Evolutionary conservation across 2,797 vertebrate genomes (phyloP), one percentile per base, ranked within the genome.

Genomic region (Sebastes goodei): DNA sequence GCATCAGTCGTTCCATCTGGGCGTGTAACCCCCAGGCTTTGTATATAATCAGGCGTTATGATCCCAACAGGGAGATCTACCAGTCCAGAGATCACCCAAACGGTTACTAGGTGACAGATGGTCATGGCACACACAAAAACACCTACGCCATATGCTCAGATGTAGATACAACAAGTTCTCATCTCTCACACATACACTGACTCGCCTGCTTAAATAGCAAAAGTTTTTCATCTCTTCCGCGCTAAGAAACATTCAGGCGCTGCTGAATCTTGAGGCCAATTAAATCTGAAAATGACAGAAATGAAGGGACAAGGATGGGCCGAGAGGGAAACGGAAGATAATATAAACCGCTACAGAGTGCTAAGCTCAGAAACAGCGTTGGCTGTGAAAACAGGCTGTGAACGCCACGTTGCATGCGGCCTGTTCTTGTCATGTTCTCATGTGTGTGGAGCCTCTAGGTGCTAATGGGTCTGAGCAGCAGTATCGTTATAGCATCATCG

Each of bases 71-170:
- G 85, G 86, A 87, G 68, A 87, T 87, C 78, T 86, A 90, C 86
- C 81, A 65, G 63, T 46, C 23, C 9, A 86, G 79, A 86, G 87
- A 91, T 90, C 88, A 86, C 53, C 71, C 78, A 83, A 88, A 91
- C 83, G 57, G 85, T 92, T 90, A 85, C 85, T 87, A 84, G 83
- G 84, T 90, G 88, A 94, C 95, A 95, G 93, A 94, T 95, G 93
- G 93, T 85, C 83, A 80, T 75, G 88, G 79, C 74, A 81, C 71
- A 84, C 32, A 63, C n/a, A 63, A n/a, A 62, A 30, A 61, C 29
- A 6, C 27, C 83, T 76, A 59, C 82, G 76, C 85, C 93, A 94
- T 94, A 94, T 95, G 95, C 81, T 93, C 76, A 30, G 42, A 82
- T 62, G 71, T 78, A 75, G 82, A 92, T 80, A 81, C 55, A 2